phyloP scores from a whole-genome alignment of 2,797 vertebrate genomes.

The Uromys caudimaculatus region DNA sequence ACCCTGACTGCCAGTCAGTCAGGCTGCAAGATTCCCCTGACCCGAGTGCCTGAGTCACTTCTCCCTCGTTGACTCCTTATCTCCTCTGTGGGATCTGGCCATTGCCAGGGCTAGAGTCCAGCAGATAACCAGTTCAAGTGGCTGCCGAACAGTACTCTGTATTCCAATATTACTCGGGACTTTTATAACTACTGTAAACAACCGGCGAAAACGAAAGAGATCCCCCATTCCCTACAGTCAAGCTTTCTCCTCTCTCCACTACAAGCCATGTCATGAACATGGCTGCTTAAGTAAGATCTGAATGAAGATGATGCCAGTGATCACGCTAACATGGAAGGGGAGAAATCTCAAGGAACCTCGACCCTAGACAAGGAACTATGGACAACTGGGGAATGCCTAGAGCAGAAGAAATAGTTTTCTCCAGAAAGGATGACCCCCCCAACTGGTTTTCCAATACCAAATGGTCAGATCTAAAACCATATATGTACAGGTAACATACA shows the following conservation, averaged over 20 bases:
- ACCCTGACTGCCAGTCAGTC: neutral
- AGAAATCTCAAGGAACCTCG: neutral
- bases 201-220: neutral
- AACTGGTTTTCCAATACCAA: no score
- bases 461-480: no score
- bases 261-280: neutral
- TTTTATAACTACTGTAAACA: neutral
- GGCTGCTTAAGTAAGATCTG: neutral
- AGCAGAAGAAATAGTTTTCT: neutral
- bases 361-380: neutral
- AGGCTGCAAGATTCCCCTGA: neutral
- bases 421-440: neutral
- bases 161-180: neutral
- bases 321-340: neutral
- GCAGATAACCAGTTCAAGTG: neutral
- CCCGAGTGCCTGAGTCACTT: neutral
- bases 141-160: neutral
- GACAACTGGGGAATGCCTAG: neutral
- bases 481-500: no score
- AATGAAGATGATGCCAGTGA: neutral
- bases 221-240: neutral
- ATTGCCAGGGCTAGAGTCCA: neutral
- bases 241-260: neutral
- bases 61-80: neutral
- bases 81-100: neutral